Percentiles rank a stretch among this genome's conserved stretches.
Conservation (phyloP, 2,797 vertebrate species). For the Champsocephalus gunnari region DNA sequence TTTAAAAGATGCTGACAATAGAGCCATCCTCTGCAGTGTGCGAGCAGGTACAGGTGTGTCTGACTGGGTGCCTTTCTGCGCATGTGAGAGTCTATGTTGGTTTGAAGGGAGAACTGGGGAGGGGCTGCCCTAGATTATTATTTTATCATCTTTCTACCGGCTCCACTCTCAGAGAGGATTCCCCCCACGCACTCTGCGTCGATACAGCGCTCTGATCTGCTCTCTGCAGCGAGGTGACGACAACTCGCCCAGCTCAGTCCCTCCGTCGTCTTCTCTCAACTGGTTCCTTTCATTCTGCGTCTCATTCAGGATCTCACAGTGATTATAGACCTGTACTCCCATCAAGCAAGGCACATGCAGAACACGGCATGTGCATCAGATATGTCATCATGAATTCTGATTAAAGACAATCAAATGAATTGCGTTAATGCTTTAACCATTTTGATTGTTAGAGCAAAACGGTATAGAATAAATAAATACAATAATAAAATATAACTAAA, state of each 20-base stretch:
- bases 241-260: slow-evolving; percentile 27
- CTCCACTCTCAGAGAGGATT: slow-evolving; percentile 74
- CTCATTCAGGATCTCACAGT: slow-evolving; percentile 14
- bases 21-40: slow-evolving; percentile 55
- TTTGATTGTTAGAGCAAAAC: neutral
- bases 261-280: slow-evolving; percentile 23
- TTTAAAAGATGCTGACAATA: slow-evolving; percentile 57
- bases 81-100: slow-evolving; percentile 33
- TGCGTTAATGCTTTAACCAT: neutral
- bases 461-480: neutral
- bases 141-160: slow-evolving; percentile 79
- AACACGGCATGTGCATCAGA: neutral
- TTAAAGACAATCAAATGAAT: slow-evolving; percentile 6
- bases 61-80: slow-evolving; percentile 35
- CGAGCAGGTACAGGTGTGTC: slow-evolving; percentile 50
- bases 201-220: slow-evolving; percentile 56
- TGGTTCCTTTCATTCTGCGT: slow-evolving; percentile 14
- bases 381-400: neutral
- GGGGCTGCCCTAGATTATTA: slow-evolving; percentile 85
- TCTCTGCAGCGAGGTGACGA: slow-evolving; percentile 53
- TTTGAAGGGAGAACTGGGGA: slow-evolving; percentile 62
- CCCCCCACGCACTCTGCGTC: slow-evolving; percentile 51
- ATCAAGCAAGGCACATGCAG: slow-evolving; percentile 4
- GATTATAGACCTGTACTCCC: slow-evolving; percentile 3
- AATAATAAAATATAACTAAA: neutral